phyloP scores from a whole-genome alignment of 2,113 vertebrate species.

The Gulo gulo region DNA sequence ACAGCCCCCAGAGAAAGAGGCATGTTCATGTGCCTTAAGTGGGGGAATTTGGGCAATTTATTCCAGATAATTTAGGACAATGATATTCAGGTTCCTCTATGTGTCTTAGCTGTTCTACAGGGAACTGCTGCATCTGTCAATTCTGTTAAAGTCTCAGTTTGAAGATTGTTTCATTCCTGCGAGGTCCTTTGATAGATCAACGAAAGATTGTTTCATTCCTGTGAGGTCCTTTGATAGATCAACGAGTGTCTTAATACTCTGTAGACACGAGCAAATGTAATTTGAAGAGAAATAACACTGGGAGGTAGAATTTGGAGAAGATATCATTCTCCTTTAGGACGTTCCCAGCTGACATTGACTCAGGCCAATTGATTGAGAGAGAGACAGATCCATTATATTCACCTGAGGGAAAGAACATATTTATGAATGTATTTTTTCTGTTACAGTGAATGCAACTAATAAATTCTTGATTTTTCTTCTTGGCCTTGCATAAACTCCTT shows the following conservation, averaged over 20 bases:
- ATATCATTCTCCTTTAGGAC: background rate
- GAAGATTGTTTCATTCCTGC: constrained; percentile 41
- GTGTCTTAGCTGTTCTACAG: background rate
- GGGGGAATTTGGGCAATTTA: constrained; percentile 21
- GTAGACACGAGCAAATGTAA: constrained; percentile 43
- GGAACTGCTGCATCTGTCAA: background rate
- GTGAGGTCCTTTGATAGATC: constrained; percentile 50
- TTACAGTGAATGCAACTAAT: background rate
- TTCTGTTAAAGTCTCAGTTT: constrained; percentile 30
- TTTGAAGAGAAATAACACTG: constrained; percentile 23
- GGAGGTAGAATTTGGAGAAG: background rate
- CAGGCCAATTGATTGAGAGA: background rate
- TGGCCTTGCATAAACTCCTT: background rate
- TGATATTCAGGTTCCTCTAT: constrained; percentile 15
- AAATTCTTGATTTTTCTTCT: background rate
- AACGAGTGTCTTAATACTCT: constrained; percentile 15
- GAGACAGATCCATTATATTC: background rate
- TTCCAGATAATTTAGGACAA: constrained; percentile 54
- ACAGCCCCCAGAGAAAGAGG: background rate
- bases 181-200: constrained; percentile 53
- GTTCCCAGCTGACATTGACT: background rate
- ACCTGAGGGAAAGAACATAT: background rate
- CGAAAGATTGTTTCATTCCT: constrained; percentile 35
- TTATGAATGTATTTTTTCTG: background rate
- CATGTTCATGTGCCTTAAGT: background rate